Evolutionary conservation across 2,888 invertebrate species (phyloP).

Genomic region (Agriopis aurantiaria): DNA sequence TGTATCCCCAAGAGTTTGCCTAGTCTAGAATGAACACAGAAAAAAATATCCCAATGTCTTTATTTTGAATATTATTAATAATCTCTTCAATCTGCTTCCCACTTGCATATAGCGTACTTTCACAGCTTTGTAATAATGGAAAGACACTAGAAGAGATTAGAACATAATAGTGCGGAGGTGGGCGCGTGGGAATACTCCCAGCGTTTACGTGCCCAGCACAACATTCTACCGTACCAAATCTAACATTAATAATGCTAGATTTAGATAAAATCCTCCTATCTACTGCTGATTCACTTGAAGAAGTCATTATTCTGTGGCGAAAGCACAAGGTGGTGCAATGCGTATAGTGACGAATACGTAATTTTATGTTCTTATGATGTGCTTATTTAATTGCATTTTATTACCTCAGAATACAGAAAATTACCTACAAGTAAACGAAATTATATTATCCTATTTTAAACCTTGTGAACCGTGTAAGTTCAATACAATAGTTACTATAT

Average conservation of each 20-base stretch:
- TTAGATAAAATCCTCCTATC: constrained; percentile 68
- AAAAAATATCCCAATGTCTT: neutral
- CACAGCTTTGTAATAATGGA: constrained; percentile 82
- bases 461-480: neutral
- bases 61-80: constrained; percentile 1
- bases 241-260: constrained; percentile 82
- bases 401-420: neutral
- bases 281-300: constrained; percentile 55
- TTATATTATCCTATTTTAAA: neutral
- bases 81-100: constrained; percentile 58
- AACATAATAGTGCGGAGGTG: constrained; percentile 86
- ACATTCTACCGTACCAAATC: constrained; percentile 78
- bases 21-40: neutral
- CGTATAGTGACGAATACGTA: neutral
- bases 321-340: constrained; percentile 41
- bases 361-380: constrained; percentile 29
- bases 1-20: neutral
- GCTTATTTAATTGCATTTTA: constrained; percentile 23
- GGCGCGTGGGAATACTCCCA: constrained; percentile 86
- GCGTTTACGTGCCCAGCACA: constrained; percentile 81
- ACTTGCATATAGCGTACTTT: constrained; percentile 79
- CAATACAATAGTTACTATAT: neutral
- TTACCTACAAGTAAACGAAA: neutral
- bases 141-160: constrained; percentile 83
- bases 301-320: constrained; percentile 61